Evolutionary conservation across 2,113 vertebrate genomes (phyloP).

Genomic region (Rhinolophus ferrumequinum): DNA sequence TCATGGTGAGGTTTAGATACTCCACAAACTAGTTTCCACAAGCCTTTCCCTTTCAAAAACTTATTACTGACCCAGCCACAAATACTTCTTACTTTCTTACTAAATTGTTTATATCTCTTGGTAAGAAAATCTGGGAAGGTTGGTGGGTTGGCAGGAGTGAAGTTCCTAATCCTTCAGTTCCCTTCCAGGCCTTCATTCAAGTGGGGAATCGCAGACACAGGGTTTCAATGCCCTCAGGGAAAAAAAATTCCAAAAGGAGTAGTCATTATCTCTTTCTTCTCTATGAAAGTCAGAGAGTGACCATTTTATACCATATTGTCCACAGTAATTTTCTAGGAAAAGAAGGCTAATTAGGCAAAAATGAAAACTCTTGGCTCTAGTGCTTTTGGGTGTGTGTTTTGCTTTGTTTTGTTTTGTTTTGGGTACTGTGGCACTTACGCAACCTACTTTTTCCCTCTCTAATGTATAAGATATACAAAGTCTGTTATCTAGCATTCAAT

Average conservation of each 20-base stretch:
- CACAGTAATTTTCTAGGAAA: background rate
- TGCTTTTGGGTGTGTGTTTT: background rate
- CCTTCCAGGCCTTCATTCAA: background rate
- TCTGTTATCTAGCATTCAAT: background rate
- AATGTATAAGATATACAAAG: background rate
- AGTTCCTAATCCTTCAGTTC: background rate
- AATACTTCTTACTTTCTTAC: background rate
- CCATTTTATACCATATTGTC: background rate
- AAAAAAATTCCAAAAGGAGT: background rate
- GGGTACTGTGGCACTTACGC: background rate
- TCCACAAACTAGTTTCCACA: background rate
- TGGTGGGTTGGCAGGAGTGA: background rate
- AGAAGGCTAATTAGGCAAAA: background rate
- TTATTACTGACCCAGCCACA: background rate
- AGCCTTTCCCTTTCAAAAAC: slow-evolving; percentile 1
- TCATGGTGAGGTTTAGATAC: background rate
- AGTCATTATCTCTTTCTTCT: background rate
- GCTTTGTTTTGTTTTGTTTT: background rate
- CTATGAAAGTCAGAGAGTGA: background rate
- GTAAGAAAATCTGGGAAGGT: background rate
- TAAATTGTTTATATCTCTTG: background rate
- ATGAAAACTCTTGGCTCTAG: background rate
- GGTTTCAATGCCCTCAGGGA: background rate
- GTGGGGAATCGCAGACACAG: background rate
- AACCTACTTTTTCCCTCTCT: background rate